Conservation (phyloP, 2,797 vertebrate species). For the Cyclopterus lumpus region DNA sequence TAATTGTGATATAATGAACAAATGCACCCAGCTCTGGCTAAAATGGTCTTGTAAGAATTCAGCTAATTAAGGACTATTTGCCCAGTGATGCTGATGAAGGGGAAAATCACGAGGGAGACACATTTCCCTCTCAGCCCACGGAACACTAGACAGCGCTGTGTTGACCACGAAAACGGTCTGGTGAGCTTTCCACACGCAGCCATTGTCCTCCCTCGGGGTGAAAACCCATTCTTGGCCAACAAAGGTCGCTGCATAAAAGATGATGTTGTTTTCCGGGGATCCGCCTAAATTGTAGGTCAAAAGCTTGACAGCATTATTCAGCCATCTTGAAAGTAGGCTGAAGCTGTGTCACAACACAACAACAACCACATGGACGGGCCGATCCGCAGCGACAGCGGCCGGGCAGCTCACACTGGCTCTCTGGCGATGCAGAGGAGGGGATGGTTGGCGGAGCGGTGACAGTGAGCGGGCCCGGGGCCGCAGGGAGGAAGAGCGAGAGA, state of each 20-base stretch:
- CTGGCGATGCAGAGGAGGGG: slow-evolving; percentile 40
- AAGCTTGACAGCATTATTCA: slow-evolving; percentile 61
- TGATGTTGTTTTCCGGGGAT: slow-evolving; percentile 39
- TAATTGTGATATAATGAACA: slow-evolving; percentile 83
- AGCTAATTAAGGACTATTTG: slow-evolving; percentile 81
- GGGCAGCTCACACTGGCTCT: slow-evolving; percentile 41
- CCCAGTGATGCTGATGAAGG: slow-evolving; percentile 65
- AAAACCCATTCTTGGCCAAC: slow-evolving; percentile 30
- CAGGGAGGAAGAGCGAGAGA: slow-evolving; percentile 9
- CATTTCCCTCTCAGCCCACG: slow-evolving; percentile 40
- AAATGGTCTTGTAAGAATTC: slow-evolving; percentile 66
- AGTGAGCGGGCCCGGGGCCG: slow-evolving; percentile 43
- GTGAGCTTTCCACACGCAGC: slow-evolving; percentile 34
- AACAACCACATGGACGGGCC: slow-evolving; percentile 43
- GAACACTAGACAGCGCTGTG: slow-evolving; percentile 28
- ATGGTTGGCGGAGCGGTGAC: slow-evolving; percentile 48
- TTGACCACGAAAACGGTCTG: slow-evolving; percentile 36
- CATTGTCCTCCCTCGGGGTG: slow-evolving; percentile 5
- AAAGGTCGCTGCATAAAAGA: slow-evolving; percentile 49
- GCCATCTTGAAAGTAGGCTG: slow-evolving; percentile 62
- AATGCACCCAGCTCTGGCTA: slow-evolving; percentile 71
- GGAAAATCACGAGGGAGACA: slow-evolving; percentile 64
- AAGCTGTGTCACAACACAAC: slow-evolving; percentile 60
- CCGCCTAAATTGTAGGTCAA: slow-evolving; percentile 65
- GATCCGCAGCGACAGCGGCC: slow-evolving; percentile 40